These are phyloP conservation scores for Xylota sylvarum DNA, from an alignment of 2,888 invertebrate species.

Conservation along the genomic window DNA sequence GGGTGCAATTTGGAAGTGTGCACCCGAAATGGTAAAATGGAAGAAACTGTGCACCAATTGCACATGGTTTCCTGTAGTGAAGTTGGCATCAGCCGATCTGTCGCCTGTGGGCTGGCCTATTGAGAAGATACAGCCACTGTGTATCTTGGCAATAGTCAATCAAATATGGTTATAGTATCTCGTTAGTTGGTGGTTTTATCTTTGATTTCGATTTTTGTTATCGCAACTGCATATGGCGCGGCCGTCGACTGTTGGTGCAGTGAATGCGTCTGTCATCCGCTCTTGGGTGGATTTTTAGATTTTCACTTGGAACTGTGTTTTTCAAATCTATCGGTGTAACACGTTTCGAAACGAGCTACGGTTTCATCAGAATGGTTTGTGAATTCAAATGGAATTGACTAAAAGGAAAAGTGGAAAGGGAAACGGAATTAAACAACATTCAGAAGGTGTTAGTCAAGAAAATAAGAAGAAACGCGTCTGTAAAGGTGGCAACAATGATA, in stretches of 20 bases:
- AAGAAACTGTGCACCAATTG: conserved; percentile 17
- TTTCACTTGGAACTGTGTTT: conserved; percentile 22
- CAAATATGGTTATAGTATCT: conserved; percentile 73
- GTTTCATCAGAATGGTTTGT: too few species aligned
- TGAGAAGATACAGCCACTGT: conserved; percentile 35
- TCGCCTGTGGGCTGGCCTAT: conserved; percentile 32
- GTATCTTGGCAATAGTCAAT: conserved; percentile 62
- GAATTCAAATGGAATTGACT: too few species aligned
- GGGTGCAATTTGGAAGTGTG: conserved; percentile 7
- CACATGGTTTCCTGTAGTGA: conserved; percentile 11
- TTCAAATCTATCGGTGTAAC: conserved; percentile 21
- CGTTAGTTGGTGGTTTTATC: conserved; percentile 68
- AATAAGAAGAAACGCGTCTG: too few species aligned
- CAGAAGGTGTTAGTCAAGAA: too few species aligned
- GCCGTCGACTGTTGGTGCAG: neutral
- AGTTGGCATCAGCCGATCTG: conserved; percentile 9
- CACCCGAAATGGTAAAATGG: conserved; percentile 54
- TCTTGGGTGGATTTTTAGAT: neutral
- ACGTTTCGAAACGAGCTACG: too few species aligned
- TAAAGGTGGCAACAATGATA: too few species aligned
- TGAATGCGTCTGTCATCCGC: too few species aligned
- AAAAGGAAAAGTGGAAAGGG: too few species aligned
- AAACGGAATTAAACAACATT: too few species aligned
- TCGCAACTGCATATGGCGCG: conserved; percentile 9
- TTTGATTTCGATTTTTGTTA: conserved; percentile 57